phyloP scores from a whole-genome alignment of 1,140 invertebrate genomes.

The Pachyrhynchus sulphureomaculatus region DNA sequence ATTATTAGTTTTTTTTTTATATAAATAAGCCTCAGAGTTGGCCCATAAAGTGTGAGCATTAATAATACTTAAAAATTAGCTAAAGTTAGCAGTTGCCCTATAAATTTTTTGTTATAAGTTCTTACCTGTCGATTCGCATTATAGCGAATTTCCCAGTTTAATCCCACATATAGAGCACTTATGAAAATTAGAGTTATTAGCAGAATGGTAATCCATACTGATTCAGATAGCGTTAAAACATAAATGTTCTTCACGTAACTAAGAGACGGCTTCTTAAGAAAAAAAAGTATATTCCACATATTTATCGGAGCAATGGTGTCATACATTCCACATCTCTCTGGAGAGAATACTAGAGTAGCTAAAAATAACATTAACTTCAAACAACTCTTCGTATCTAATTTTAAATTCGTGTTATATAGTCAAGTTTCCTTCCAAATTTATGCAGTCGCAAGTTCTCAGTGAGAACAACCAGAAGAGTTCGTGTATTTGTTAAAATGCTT shows the following conservation, averaged over 20 bases:
- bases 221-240: slow-evolving; percentile 26
- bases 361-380: slow-evolving; percentile 6
- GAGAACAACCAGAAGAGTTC: too few species aligned
- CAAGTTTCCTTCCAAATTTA: too few species aligned
- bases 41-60: too few species aligned
- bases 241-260: slow-evolving; percentile 39
- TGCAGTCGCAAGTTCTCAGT: too few species aligned
- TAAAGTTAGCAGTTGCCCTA: too few species aligned
- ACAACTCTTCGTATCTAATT: too few species aligned
- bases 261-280: slow-evolving; percentile 34
- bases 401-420: too few species aligned
- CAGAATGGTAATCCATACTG: slow-evolving; percentile 32
- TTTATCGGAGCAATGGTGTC: slow-evolving; percentile 26
- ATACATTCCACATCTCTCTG: slow-evolving; percentile 17
- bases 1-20: too few species aligned
- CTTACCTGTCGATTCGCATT: neutral
- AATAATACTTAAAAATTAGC: too few species aligned
- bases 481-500: too few species aligned
- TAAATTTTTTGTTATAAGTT: too few species aligned
- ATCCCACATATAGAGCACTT: slow-evolving; percentile 11
- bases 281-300: slow-evolving; percentile 25
- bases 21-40: too few species aligned
- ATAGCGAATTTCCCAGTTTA: slow-evolving; percentile 26
- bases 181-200: slow-evolving; percentile 19
- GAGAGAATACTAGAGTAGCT: slow-evolving; percentile 14